phyloP scores from a whole-genome alignment of 2,888 invertebrate genomes.

The Petrolisthes manimaculis region DNA sequence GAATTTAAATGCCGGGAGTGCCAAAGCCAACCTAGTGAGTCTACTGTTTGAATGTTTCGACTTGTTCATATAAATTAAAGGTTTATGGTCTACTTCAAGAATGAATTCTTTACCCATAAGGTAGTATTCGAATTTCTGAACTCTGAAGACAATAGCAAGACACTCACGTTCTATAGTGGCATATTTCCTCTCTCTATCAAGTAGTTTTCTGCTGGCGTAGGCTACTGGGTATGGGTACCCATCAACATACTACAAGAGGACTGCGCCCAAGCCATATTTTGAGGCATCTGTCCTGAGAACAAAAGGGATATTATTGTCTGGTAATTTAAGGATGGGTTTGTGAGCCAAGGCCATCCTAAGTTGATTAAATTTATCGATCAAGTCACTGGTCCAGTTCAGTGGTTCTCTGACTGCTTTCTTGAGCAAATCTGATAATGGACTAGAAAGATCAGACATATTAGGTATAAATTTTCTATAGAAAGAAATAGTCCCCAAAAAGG shows the following conservation, averaged over 20 bases:
- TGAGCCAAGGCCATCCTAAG: neutral
- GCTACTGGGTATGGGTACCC: neutral
- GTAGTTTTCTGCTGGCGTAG: conserved; percentile 1
- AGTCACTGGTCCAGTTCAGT: neutral
- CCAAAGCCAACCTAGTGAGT: conserved; percentile 18
- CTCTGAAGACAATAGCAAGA: conserved; percentile 21
- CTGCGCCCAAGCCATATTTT: neutral
- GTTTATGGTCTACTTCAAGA: conserved; percentile 23
- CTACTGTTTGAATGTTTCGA: neutral
- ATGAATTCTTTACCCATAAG: neutral
- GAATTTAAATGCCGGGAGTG: conserved; percentile 21
- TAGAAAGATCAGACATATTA: neutral
- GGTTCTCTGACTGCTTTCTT: conserved; percentile 5
- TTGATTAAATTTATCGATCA: neutral
- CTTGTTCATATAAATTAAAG: conserved; percentile 6
- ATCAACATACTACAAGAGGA: neutral
- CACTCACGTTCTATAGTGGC: conserved; percentile 12
- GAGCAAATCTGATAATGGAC: conserved; percentile 17
- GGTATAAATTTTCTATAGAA: conserved; percentile 28
- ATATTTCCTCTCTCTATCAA: neutral
- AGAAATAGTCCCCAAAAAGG: conserved; percentile 15
- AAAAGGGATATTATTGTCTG: conserved; percentile 3
- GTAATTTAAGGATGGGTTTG: conserved; percentile 1
- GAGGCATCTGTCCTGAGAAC: neutral
- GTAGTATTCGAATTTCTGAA: conserved; percentile 9